Percentiles rank a stretch among this genome's conserved stretches.
Conservation (phyloP, 2,888 invertebrate species). For the Tetanocera ferruginea region DNA sequence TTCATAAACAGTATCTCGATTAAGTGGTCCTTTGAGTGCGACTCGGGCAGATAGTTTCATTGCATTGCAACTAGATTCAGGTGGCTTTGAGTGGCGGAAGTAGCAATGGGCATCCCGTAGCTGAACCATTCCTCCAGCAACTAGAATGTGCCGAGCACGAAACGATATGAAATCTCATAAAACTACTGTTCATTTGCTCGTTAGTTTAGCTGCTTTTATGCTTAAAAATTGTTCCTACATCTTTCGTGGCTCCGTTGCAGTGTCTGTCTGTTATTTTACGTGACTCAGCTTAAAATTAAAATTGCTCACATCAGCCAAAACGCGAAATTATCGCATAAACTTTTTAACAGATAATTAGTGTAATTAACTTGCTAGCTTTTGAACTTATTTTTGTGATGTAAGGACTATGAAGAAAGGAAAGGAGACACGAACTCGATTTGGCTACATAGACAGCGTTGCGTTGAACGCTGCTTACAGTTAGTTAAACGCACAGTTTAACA, state of each 20-base stretch:
- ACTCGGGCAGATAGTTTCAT: background rate
- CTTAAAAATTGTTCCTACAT: background rate
- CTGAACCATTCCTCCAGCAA: background rate
- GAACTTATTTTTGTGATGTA: background rate
- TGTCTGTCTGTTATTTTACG: background rate
- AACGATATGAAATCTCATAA: background rate
- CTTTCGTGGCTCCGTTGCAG: background rate
- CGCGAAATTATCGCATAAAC: slow-evolving; percentile 32
- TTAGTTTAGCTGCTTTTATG: background rate
- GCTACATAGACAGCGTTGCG: background rate
- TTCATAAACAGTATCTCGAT: background rate
- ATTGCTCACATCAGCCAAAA: slow-evolving; percentile 19
- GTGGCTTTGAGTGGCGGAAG: background rate
- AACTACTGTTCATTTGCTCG: slow-evolving; percentile 3
- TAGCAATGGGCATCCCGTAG: background rate
- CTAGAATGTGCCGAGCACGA: background rate
- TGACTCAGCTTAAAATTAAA: slow-evolving; percentile 1
- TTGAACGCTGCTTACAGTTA: background rate
- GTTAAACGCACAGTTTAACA: slow-evolving; percentile 26
- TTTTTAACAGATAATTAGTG: slow-evolving; percentile 58
- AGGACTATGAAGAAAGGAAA: background rate
- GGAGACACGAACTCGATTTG: background rate
- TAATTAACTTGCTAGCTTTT: slow-evolving; percentile 51
- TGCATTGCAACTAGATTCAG: no score
- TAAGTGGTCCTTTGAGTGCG: slow-evolving; percentile 13